Conservation (phyloP, 2,113 vertebrate species). For the Grammatotria lemairii region DNA sequence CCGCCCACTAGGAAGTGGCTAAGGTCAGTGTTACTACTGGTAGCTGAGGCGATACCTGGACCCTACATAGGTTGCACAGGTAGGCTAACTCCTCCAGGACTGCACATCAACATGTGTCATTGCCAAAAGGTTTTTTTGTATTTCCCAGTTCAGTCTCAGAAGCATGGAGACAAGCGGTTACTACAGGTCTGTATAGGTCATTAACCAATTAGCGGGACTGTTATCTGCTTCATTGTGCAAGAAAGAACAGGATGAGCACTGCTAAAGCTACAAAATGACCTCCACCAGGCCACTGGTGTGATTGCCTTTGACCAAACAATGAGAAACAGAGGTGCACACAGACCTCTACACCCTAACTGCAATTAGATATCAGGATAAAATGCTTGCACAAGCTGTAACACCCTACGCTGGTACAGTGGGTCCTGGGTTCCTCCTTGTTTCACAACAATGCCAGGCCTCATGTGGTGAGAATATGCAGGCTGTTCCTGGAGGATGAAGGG, state of each 20-base stretch:
- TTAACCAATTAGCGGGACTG: neutral
- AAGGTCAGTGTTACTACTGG: rapidly evolving
- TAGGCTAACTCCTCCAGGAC: neutral
- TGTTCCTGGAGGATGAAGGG: neutral
- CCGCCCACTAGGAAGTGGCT: neutral
- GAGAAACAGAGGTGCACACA: neutral
- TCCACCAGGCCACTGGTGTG: neutral
- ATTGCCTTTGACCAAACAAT: neutral
- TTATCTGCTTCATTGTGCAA: neutral
- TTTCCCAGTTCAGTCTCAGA: neutral
- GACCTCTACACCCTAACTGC: neutral
- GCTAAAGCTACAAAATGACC: neutral
- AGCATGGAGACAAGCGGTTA: neutral
- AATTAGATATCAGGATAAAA: neutral
- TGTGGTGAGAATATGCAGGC: neutral
- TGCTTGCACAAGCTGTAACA: neutral
- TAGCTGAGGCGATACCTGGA: neutral
- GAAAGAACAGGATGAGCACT: neutral
- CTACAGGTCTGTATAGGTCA: neutral
- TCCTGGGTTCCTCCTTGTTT: neutral
- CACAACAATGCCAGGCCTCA: neutral
- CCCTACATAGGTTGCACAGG: neutral
- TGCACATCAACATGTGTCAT: neutral
- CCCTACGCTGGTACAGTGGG: neutral
- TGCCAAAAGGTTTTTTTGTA: neutral